A percentile compares a stretch with the other conserved stretches of the same genome.
phyloP scores from a whole-genome alignment of 1,140 invertebrate genomes.

The Drosophila lacertosa region DNA sequence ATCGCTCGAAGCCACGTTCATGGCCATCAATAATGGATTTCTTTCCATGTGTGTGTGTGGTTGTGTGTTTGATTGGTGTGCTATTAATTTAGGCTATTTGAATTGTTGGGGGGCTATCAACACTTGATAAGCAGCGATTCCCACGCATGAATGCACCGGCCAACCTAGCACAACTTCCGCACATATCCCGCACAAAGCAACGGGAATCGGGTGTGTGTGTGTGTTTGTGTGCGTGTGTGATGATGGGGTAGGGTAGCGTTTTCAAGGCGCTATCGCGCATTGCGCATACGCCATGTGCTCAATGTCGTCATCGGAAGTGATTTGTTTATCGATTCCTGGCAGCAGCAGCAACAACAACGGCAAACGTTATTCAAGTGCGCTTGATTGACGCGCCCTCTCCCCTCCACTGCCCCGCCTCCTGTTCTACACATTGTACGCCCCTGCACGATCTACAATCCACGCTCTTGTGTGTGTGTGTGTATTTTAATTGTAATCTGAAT shows the following conservation, averaged over 20 bases:
- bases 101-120: conserved; percentile 22
- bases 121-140: conserved; percentile 34
- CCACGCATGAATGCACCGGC: conserved; percentile 32
- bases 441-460: conserved; percentile 3
- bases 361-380: conserved; percentile 24
- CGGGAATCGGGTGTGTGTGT: not conserved
- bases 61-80: no score
- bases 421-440: not conserved
- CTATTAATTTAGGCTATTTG: no score
- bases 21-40: conserved; percentile 1
- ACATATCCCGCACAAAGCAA: not conserved
- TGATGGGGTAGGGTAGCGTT: not conserved
- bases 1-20: not conserved
- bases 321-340: conserved; percentile 62
- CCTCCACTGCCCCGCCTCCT: not conserved
- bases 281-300: conserved; percentile 70
- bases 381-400: conserved; percentile 31
- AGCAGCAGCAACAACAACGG: conserved; percentile 2
- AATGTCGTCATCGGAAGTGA: conserved; percentile 70
- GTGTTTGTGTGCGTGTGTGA: not conserved
- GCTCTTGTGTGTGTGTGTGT: not conserved
- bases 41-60: no score
- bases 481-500: conserved; percentile 35
- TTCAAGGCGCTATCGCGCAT: conserved; percentile 30
- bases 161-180: conserved; percentile 39